Evolutionary conservation across 92 coral and sea anemone genomes (phyloP).

Genomic region (Muricea muricata): DNA sequence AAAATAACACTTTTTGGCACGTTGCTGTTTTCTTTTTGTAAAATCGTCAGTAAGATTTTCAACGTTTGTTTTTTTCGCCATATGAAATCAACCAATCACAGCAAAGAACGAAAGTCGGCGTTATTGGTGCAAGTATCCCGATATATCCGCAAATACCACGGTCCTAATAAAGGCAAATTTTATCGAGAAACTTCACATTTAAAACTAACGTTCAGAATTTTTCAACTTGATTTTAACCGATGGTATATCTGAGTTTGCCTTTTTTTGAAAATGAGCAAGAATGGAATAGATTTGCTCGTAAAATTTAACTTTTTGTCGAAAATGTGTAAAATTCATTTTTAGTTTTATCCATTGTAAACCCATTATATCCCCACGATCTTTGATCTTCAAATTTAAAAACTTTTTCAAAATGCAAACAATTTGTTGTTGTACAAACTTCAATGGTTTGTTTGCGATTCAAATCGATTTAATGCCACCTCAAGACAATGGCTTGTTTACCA

Average conservation of each 20-base stretch:
- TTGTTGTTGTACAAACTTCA: not conserved
- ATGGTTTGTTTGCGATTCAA: not conserved
- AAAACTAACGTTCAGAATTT: not conserved
- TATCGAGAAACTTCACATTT: not conserved
- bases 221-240: not conserved
- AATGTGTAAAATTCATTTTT: not conserved
- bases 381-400: not conserved
- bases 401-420: not conserved
- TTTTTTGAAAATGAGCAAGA: not conserved
- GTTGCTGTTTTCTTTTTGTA: not conserved
- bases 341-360: not conserved
- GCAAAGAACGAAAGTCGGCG: not conserved
- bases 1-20: constrained; percentile 12
- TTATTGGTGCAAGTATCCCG: not conserved
- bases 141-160: not conserved
- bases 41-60: not conserved
- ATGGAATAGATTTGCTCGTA: not conserved
- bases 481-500: constrained; percentile 14
- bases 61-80: constrained; percentile 36
- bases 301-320: not conserved
- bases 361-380: not conserved
- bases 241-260: not conserved
- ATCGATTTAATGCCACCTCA: not conserved
- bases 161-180: not conserved
- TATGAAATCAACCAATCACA: constrained; percentile 31